Percentiles rank a stretch among this genome's conserved stretches.
Conservation (phyloP, 2,113 vertebrate genomes). For the Phainopepla nitens region DNA sequence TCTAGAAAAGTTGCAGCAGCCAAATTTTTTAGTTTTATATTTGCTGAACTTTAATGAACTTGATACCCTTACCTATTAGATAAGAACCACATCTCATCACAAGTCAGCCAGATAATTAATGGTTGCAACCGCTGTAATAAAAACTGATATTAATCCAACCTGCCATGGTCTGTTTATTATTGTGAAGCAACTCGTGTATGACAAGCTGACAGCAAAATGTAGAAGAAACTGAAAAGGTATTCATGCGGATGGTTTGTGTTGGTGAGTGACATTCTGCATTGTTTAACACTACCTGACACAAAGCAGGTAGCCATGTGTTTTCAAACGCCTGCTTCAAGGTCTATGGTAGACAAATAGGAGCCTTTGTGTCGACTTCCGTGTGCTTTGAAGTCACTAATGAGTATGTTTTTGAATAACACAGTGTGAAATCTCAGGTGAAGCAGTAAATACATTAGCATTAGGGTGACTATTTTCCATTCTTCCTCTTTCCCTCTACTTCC, state of each 20-base stretch:
- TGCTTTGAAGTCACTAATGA: conserved; percentile 58
- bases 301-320: conserved; percentile 5
- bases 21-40: background rate
- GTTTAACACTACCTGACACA: conserved; percentile 2
- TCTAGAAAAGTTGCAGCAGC: background rate
- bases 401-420: conserved; percentile 44
- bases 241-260: background rate
- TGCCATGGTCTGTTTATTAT: conserved; percentile 38
- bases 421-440: conserved; percentile 39
- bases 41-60: conserved; percentile 65
- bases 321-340: background rate
- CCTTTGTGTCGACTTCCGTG: conserved; percentile 43
- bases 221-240: background rate
- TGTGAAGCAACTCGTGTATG: background rate
- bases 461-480: background rate
- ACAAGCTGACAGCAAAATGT: conserved; percentile 41
- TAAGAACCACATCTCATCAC: conserved; percentile 45
- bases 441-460: background rate
- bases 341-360: conserved; percentile 32
- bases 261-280: background rate
- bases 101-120: conserved; percentile 67
- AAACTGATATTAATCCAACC: conserved; percentile 54
- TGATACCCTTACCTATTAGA: conserved; percentile 39
- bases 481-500: conserved; percentile 13
- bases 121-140: conserved; percentile 56